These are phyloP conservation scores for Quadriops clusia DNA, from an alignment of 2,888 invertebrate species.

Conservation along the genomic window DNA sequence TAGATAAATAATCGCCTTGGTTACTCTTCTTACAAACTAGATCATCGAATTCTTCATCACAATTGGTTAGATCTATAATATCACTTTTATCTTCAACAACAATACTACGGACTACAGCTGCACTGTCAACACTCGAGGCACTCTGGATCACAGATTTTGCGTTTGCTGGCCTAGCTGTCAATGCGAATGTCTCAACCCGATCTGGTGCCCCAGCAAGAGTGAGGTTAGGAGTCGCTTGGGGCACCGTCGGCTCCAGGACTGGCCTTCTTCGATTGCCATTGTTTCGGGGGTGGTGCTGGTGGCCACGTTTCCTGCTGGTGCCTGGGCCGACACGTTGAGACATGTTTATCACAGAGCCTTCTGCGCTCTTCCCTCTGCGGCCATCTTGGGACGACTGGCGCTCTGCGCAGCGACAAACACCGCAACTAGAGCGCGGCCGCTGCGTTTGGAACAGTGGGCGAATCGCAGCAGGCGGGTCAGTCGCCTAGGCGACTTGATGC, in stretches of 20 bases:
- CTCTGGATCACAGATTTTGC: conserved; percentile 20
- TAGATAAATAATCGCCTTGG: too few species aligned
- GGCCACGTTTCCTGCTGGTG: conserved; percentile 55
- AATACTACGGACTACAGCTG: conserved; percentile 24
- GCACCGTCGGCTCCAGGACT: conserved; percentile 33
- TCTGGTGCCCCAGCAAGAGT: conserved; percentile 10
- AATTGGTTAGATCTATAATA: conserved; percentile 35
- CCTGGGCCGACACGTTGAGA: conserved; percentile 49
- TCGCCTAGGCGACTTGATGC: too few species aligned
- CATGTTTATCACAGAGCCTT: conserved; percentile 33
- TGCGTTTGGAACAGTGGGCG: too few species aligned
- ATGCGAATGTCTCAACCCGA: conserved; percentile 10
- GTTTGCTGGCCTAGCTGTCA: conserved; percentile 8
- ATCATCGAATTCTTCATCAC: conserved; percentile 29
- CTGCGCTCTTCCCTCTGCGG: conserved; percentile 42
- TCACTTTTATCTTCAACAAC: conserved; percentile 22
- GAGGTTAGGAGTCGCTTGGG: conserved; percentile 11
- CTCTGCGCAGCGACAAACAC: too few species aligned
- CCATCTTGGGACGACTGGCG: conserved; percentile 46
- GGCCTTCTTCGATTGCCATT: conserved; percentile 38
- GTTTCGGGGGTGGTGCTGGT: conserved; percentile 64
- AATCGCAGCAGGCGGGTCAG: too few species aligned
- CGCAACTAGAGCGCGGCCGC: too few species aligned
- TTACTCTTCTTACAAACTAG: conserved; percentile 17
- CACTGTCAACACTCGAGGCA: conserved; percentile 19